These are phyloP conservation scores for Machimus atricapillus DNA, from an alignment of 2,888 invertebrate genomes.

Conservation along the genomic window DNA sequence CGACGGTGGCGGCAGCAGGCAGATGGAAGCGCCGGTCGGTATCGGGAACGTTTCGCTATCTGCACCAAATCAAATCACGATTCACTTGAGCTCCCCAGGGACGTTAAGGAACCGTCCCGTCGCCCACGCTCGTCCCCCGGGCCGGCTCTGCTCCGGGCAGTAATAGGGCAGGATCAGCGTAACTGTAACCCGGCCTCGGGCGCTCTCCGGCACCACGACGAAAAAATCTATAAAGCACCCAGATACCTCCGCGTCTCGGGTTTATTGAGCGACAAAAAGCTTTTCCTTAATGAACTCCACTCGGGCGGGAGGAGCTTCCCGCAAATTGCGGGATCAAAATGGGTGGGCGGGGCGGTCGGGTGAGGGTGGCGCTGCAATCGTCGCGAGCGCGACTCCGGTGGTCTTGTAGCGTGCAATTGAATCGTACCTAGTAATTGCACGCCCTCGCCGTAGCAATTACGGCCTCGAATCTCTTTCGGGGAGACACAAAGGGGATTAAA, in stretches of 20 bases:
- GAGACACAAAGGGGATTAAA: background rate
- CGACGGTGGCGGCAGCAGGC: background rate
- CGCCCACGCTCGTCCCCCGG: background rate
- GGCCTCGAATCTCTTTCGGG: background rate
- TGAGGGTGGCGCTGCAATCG: background rate
- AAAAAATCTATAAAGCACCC: constrained; percentile 9
- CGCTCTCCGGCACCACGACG: background rate
- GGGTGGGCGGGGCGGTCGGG: background rate
- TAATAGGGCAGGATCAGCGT: background rate
- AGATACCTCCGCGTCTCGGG: background rate
- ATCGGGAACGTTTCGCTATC: background rate
- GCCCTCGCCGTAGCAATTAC: background rate
- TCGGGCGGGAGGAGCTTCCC: background rate
- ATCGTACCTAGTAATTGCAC: background rate
- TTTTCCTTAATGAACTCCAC: background rate
- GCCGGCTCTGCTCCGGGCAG: background rate
- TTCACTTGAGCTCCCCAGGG: background rate
- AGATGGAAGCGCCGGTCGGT: background rate
- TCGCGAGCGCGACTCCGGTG: background rate
- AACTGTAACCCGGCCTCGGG: background rate
- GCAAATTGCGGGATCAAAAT: background rate
- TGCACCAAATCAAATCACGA: background rate
- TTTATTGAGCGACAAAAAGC: constrained; percentile 24
- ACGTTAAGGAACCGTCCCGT: background rate
- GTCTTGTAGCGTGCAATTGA: background rate